Conservation (phyloP, 2,888 invertebrate species). For the Epirrita christyi region DNA sequence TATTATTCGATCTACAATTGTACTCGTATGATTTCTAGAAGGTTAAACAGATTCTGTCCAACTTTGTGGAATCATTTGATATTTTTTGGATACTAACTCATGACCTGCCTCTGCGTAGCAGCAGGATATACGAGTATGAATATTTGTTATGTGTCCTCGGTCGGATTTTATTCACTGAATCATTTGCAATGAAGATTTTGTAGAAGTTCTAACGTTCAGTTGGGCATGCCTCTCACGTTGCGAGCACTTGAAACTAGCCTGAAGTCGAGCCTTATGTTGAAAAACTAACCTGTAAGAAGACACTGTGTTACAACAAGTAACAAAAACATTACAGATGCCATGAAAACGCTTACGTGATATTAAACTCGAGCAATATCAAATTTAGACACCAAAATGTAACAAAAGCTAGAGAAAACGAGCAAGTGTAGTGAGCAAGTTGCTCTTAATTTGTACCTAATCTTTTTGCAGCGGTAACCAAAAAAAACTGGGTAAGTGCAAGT, state of each 20-base stretch:
- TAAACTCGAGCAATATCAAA: conserved; percentile 50
- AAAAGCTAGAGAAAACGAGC: conserved; percentile 17
- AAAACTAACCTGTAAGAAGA: conserved; percentile 67
- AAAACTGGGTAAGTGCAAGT: no score
- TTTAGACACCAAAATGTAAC: conserved; percentile 18
- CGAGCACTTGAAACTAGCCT: conserved; percentile 23
- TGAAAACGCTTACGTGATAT: conserved; percentile 71
- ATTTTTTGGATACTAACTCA: no score
- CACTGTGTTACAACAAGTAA: conserved; percentile 61
- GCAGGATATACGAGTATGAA: no score
- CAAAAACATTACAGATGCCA: conserved; percentile 79
- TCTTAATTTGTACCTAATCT: not conserved
- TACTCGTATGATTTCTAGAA: no score
- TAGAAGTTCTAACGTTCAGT: conserved; percentile 14
- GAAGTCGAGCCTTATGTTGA: conserved; percentile 46
- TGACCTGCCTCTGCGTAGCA: no score
- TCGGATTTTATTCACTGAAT: no score
- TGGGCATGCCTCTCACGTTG: conserved; percentile 9
- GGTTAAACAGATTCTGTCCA: no score
- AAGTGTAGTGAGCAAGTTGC: not conserved
- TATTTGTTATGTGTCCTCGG: no score
- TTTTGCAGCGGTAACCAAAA: no score
- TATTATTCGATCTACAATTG: no score
- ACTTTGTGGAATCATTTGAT: no score
- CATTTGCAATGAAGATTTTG: not conserved